Evolutionary conservation across 2,888 invertebrate genomes (phyloP).

Genomic region (Lutraria lutraria): DNA sequence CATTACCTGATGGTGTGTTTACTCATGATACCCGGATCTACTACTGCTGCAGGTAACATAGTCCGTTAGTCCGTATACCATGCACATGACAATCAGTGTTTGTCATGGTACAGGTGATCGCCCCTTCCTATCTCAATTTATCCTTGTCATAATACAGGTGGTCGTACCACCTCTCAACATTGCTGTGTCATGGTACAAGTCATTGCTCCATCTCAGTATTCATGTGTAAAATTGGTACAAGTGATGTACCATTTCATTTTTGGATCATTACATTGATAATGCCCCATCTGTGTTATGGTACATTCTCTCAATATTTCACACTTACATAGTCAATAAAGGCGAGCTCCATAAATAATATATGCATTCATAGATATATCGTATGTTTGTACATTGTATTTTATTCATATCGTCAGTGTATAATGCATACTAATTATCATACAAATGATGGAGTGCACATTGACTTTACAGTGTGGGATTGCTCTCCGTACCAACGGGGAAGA

Average conservation of each 20-base stretch:
- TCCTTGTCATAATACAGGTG: background rate
- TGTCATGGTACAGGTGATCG: background rate
- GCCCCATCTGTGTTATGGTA: no score
- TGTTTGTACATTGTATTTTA: no score
- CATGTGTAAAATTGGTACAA: no score
- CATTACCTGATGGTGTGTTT: conserved; percentile 55
- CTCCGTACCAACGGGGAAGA: background rate
- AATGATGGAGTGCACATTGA: background rate
- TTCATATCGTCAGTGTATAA: no score
- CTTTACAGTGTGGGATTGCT: background rate
- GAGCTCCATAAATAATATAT: no score
- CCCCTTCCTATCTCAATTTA: no score
- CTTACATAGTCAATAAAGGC: no score
- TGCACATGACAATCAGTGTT: background rate
- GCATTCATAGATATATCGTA: no score
- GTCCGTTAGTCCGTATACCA: background rate
- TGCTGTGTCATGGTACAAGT: background rate
- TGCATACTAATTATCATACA: background rate
- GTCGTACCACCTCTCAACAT: background rate
- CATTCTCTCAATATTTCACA: no score
- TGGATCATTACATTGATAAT: no score
- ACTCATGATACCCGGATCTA: conserved; percentile 48
- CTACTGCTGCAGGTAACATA: conserved; percentile 63
- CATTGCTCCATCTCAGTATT: no score
- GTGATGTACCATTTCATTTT: no score